These are phyloP conservation scores for Desmodus rotundus DNA, from an alignment of 2,113 vertebrate species.

Conservation along the genomic window DNA sequence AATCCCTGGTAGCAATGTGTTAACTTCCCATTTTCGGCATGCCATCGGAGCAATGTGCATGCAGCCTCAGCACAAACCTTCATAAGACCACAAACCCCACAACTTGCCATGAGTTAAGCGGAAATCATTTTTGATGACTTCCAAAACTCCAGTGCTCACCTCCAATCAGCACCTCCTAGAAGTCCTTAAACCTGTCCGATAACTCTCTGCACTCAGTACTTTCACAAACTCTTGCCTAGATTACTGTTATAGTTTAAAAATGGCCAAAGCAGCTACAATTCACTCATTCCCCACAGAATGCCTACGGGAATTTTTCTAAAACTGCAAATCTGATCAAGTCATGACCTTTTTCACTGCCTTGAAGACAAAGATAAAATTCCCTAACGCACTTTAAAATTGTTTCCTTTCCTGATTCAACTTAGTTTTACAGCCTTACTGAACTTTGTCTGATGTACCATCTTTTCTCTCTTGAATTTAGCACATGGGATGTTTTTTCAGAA, in stretches of 20 bases:
- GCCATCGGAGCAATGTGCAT: not conserved
- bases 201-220: not conserved
- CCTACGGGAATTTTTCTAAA: not conserved
- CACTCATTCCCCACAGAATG: not conserved
- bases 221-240: not conserved
- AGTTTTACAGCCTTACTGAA: not conserved
- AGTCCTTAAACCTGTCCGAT: not conserved
- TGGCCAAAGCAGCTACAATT: not conserved
- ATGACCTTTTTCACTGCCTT: not conserved
- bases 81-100: not conserved
- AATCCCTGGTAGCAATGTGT: not conserved
- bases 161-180: not conserved
- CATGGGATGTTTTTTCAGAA: not conserved
- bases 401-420: not conserved
- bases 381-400: not conserved
- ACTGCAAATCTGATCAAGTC: not conserved
- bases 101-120: not conserved
- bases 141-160: not conserved
- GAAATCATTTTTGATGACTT: not conserved
- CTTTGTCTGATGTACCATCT: not conserved
- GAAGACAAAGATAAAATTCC: not conserved
- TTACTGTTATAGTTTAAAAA: not conserved
- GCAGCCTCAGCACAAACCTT: not conserved
- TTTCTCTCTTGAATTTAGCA: not conserved
- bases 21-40: not conserved